Conservation (phyloP, 2,797 vertebrate genomes). For the Peromyscus eremicus region DNA sequence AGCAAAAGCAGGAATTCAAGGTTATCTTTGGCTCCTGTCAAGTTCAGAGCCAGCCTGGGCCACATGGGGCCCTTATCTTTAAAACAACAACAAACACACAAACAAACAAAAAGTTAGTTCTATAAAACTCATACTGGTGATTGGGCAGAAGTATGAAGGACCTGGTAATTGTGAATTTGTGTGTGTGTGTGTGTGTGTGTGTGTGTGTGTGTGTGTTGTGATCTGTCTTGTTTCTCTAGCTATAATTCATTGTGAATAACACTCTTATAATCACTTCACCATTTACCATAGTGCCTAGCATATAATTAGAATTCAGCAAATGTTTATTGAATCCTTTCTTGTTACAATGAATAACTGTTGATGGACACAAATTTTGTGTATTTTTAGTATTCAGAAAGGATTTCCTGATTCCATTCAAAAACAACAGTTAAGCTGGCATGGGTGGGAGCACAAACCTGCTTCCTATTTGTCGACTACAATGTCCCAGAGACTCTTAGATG, state of each 20-base stretch:
- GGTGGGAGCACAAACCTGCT: slow-evolving; percentile 51
- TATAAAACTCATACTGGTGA: slow-evolving; percentile 17
- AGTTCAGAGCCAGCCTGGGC: not conserved
- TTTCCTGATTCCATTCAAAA: slow-evolving; percentile 78
- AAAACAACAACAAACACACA: not conserved
- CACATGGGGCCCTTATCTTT: not conserved
- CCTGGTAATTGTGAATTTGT: not conserved
- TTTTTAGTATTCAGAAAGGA: slow-evolving; percentile 75
- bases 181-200: not conserved
- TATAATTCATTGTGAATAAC: not conserved
- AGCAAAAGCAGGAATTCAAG: not conserved
- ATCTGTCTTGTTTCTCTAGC: slow-evolving; percentile 12
- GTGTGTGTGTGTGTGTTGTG: not conserved
- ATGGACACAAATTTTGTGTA: slow-evolving; percentile 67
- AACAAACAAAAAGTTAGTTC: not conserved
- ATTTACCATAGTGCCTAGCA: slow-evolving; percentile 49
- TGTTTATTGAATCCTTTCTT: slow-evolving; percentile 72
- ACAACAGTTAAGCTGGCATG: slow-evolving; percentile 39
- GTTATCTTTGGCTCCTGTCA: not conserved
- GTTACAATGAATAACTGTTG: slow-evolving; percentile 74
- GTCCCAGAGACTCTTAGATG: slow-evolving; percentile 32
- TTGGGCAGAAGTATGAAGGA: not conserved
- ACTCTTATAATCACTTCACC: slow-evolving; percentile 19
- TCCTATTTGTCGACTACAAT: slow-evolving; percentile 66
- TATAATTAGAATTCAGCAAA: slow-evolving; percentile 62